These are phyloP conservation scores for Empidonax traillii DNA, from an alignment of 2,113 vertebrate species.

Conservation along the genomic window DNA sequence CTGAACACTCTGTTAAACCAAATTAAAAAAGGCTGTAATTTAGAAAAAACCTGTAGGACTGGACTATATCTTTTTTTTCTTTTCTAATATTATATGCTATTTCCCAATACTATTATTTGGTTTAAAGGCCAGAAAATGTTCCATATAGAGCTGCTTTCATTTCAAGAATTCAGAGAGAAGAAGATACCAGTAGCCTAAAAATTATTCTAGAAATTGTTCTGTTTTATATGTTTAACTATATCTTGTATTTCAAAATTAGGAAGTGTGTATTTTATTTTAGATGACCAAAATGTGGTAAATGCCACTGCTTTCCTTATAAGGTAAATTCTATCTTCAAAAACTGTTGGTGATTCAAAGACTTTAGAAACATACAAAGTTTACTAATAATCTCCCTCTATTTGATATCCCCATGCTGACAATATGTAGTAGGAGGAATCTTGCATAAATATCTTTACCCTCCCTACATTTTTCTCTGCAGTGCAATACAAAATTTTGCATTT, in stretches of 20 bases:
- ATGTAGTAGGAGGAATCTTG: neutral
- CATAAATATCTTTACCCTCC: neutral
- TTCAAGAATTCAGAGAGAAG: neutral
- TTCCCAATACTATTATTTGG: neutral
- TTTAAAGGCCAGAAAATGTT: neutral
- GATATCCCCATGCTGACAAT: neutral
- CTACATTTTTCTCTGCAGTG: neutral
- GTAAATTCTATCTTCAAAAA: neutral
- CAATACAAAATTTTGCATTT: neutral
- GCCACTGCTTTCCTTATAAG: neutral
- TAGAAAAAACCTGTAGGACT: neutral
- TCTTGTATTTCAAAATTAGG: neutral
- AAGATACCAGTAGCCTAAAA: neutral
- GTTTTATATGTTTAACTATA: neutral
- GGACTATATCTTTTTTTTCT: neutral
- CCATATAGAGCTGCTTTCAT: neutral
- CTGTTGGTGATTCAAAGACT: neutral
- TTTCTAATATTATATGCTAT: neutral
- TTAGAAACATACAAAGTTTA: neutral
- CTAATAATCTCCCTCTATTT: neutral
- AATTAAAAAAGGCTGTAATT: neutral
- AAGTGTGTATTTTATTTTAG: neutral
- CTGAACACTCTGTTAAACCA: neutral
- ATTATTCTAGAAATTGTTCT: neutral
- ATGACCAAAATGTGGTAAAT: neutral